Conservation (phyloP, 2,888 invertebrate species). For the Epsilonema sp. region DNA sequence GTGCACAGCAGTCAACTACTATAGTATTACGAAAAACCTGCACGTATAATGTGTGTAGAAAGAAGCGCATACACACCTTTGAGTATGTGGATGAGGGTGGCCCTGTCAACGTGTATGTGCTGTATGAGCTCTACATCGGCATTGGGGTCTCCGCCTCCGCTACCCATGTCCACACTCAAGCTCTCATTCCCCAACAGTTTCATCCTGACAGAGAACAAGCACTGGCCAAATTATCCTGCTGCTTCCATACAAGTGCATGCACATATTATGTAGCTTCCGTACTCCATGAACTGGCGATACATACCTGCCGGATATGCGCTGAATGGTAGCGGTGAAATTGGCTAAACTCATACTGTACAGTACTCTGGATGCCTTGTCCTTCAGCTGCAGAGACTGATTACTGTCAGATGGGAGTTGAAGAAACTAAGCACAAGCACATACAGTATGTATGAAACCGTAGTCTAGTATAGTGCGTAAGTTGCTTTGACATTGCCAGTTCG, state of each 20-base stretch:
- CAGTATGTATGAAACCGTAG: too few species aligned
- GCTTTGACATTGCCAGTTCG: too few species aligned
- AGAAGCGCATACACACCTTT: conserved; percentile 31
- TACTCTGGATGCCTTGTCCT: conserved; percentile 77
- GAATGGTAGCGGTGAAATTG: conserved; percentile 88
- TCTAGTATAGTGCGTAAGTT: too few species aligned
- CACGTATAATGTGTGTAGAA: not conserved
- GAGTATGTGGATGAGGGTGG: conserved; percentile 60
- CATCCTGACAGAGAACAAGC: conserved; percentile 1
- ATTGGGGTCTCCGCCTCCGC: not conserved
- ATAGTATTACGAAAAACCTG: too few species aligned
- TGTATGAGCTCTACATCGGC: conserved; percentile 87
- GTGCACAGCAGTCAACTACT: too few species aligned
- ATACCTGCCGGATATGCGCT: conserved; percentile 61
- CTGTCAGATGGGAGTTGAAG: conserved; percentile 41
- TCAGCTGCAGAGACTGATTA: conserved; percentile 54
- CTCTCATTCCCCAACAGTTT: not conserved
- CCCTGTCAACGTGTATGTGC: conserved; percentile 80
- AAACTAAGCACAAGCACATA: conserved; percentile 30
- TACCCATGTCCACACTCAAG: conserved; percentile 30
- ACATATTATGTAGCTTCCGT: too few species aligned
- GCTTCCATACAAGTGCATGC: too few species aligned
- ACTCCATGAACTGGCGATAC: too few species aligned
- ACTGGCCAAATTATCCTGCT: too few species aligned
- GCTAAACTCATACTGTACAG: conserved; percentile 82